Base-by-base conservation (phyloP, 2,113 vertebrate genomes). In the Oostethus manadensis region DNA sequence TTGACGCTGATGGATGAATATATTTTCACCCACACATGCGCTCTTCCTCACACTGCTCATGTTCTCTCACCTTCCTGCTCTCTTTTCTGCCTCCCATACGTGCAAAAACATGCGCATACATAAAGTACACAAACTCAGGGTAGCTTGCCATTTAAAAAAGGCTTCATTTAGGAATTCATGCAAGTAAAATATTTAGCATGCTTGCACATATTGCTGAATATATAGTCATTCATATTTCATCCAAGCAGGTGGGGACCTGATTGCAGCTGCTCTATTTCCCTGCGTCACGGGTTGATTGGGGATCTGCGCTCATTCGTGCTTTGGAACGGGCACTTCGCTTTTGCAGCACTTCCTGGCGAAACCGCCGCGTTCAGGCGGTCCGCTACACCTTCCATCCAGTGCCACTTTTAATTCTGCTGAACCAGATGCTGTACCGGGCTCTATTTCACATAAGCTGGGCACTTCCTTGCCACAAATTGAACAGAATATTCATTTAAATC, bases 11-110 rank as follows among this genome's bases (percentile, higher is more conserved):
- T 55, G 53, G 80, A 83, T 84, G 79, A 86, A 84, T 82, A 76
- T 70, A 79, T 88, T 84, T 84, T 73, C 77, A 70, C 81, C 81
- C 85, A 85, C 86, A 81, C 75, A 86, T 77, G 63, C 60, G 46
- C 64, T 68, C 20, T 73, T 60, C 68, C 59, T 76, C 44, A 60
- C 61, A 68, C 63, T 67, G 22, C 11, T 68, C 56, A 14, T 64
- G 33, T 72, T 58, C 48, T 71, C 61, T 65, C 71, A 22, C 69
- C 23, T 62, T 23, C 50, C 26, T 20, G 17, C 38, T 18, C 29
- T 43, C 53, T 55, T 49, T 70, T 33, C 60, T 54, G 67, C 43
- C 71, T 59, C 49, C 29, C 59, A 49, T 33, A 60, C 8, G 15
- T 51, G 45, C 23, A 54, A 42, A 18, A 8, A 1, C 54, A 63